Evolutionary conservation across 2,113 vertebrate species (phyloP), one percentile per base, ranked within the genome.

Genomic region (Orycteropus afer): DNA sequence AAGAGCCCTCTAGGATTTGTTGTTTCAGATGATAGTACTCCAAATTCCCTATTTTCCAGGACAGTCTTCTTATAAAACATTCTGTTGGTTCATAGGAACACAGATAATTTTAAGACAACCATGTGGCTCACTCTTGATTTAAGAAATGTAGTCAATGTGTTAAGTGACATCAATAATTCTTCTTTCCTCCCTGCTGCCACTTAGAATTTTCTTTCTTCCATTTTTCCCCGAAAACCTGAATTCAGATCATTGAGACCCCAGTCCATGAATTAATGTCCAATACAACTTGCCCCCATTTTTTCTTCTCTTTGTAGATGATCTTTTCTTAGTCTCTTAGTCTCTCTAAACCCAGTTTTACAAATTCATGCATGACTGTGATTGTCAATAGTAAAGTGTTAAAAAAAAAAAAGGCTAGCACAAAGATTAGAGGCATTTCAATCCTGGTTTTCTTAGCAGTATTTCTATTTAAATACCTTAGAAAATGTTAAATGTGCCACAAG

Each of bases 31-130:
- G 7, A 22, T 49, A 67, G 14, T 80, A 89, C 5, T 5, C 27
- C 4, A n/a, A 91, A 80, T n/a, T 69, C 20, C 29, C 61, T 12
- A 71, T 94, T 89, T 91, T 91, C 65, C 79, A 77, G 61, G 42
- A 65, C 22, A 47, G 12, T 77, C 61, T 88, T 94, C 42, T 71
- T 93, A 71, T 82, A 85, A 80, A 71, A 49, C 85, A 71, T 90
- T 94, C 37, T 80, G 47, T 80, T 81, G 45, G 14, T 32, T 85
- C 42, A 86, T 55, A 61, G 37, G 25, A 71, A 81, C 2, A 17
- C 2, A n/a, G 80, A 76, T 71, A 45, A 10, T 92, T 65, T 90
- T 61, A 55, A 71, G 45, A 85, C 9, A 90, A 55, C 1, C 18
- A 63, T 5, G 17, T 55, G 25, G 40, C 18, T 67, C 34, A 25